A percentile compares a stretch with the other conserved stretches of the same genome.
phyloP scores from a whole-genome alignment of 2,888 invertebrate species.

The Epiperipatus broadwayi region DNA sequence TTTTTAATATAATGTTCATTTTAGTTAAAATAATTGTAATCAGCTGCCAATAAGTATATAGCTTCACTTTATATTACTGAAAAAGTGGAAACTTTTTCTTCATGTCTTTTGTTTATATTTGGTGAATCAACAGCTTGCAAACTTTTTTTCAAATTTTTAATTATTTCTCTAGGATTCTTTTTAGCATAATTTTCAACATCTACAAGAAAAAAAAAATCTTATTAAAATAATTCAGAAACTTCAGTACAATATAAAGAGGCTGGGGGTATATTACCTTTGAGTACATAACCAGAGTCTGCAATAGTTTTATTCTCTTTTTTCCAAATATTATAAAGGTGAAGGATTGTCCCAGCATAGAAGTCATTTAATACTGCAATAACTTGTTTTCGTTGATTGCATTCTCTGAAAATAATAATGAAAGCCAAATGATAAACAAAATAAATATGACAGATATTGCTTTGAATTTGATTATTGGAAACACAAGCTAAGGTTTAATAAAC shows the following conservation, averaged over 20 bases:
- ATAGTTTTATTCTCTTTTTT: conserved; percentile 32
- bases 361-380: conserved; percentile 31
- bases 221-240: not conserved
- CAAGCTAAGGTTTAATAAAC: no score
- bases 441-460: no score
- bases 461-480: no score
- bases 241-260: no score
- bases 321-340: conserved; percentile 32
- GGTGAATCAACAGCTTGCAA: no score
- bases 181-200: conserved; percentile 26
- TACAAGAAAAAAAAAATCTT: conserved; percentile 18
- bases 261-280: conserved; percentile 35
- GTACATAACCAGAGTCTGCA: conserved; percentile 33
- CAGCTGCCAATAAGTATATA: no score
- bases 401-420: conserved; percentile 23
- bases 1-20: no score
- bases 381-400: conserved; percentile 28
- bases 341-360: conserved; percentile 31
- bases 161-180: conserved; percentile 17
- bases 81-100: no score
- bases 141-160: conserved; percentile 20
- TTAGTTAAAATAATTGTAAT: no score
- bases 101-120: no score
- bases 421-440: conserved; percentile 7
- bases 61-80: no score